Base-by-base conservation (phyloP, 2,797 vertebrate species). In the Lemur catta region DNA sequence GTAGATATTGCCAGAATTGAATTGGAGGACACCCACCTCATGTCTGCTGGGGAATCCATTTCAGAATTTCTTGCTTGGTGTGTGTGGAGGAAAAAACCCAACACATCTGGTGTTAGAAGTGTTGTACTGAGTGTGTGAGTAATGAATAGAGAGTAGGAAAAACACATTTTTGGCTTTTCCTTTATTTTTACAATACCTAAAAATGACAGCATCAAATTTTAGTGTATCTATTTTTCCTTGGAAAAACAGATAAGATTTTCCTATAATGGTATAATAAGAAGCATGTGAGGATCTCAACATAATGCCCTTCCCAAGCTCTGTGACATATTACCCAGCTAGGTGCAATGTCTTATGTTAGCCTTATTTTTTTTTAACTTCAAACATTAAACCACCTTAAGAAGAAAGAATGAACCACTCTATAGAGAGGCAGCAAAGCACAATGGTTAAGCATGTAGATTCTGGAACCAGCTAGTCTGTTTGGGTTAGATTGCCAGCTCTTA, bases 311-410 rank as follows among this genome's bases (percentile, higher is more conserved):
- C 57, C 14, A 84, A 75, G 14, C n/a, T 59, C 28, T 61, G 13
- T 41, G 12, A 33, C 50, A 26, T 48, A 6, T 48, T 50, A 67
- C 6, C 15, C 22, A 43, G 7, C 35, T 17, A 75, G 63, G 2
- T 26, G 1, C 35, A 74, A 20, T 86, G 22, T 28, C 12, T 67
- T 72, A 17, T 30, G 26, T 75, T 59, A 55, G 6, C 4, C 35
- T 76, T 10, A n/a, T 84, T 48, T 90, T 48, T 90, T 84, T 84
- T 61, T 76, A 82, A 93, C 30, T 28, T 96, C 28, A 92, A 35
- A 30, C 71, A 89, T 46, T 91, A 65, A 65, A 61, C 30, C 7
- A 43, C 17, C n/a, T 74, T 13, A 33, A 86, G 80, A 86, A 72
- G 20, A 92, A 43, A 76, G 43, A 43, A 48, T 6, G 15, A 10